These are phyloP conservation scores for Phrynosoma blainvillii DNA, from an alignment of 2,113 vertebrate species.

Conservation along the genomic window DNA sequence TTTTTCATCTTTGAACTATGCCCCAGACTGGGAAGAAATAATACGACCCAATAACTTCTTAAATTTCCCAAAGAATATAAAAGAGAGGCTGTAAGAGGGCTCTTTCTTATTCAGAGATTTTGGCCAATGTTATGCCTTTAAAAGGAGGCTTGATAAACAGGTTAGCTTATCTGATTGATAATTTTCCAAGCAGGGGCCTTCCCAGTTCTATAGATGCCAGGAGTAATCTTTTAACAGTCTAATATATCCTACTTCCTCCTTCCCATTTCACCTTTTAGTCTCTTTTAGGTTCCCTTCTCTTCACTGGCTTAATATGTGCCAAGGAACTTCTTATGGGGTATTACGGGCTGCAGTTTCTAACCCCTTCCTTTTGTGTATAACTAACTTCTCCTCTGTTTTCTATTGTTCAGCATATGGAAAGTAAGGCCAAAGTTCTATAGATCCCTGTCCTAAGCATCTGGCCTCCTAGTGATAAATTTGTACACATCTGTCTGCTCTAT, in stretches of 20 bases:
- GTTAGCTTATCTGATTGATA: slow-evolving; percentile 16
- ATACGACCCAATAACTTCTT: not conserved
- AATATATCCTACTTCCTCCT: slow-evolving; percentile 3
- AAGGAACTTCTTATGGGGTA: slow-evolving; percentile 43
- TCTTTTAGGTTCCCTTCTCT: not conserved
- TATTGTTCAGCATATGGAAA: not conserved
- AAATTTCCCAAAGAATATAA: not conserved
- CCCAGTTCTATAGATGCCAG: not conserved
- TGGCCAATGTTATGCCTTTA: not conserved
- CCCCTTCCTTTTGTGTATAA: not conserved
- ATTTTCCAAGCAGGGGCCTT: slow-evolving; percentile 14
- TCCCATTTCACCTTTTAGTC: not conserved
- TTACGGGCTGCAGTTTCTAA: not conserved
- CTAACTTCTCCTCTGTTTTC: not conserved
- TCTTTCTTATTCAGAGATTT: not conserved
- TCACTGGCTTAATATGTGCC: not conserved
- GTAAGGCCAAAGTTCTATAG: not conserved
- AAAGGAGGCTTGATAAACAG: slow-evolving; percentile 13
- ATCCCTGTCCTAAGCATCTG: not conserved
- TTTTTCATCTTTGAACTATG: not conserved
- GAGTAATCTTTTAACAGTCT: not conserved
- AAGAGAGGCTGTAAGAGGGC: not conserved
- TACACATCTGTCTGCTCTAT: not conserved
- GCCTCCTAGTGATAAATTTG: too few species aligned
- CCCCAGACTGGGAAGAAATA: not conserved